phyloP scores from a whole-genome alignment of 2,888 invertebrate genomes.

The Craniophora ligustri region DNA sequence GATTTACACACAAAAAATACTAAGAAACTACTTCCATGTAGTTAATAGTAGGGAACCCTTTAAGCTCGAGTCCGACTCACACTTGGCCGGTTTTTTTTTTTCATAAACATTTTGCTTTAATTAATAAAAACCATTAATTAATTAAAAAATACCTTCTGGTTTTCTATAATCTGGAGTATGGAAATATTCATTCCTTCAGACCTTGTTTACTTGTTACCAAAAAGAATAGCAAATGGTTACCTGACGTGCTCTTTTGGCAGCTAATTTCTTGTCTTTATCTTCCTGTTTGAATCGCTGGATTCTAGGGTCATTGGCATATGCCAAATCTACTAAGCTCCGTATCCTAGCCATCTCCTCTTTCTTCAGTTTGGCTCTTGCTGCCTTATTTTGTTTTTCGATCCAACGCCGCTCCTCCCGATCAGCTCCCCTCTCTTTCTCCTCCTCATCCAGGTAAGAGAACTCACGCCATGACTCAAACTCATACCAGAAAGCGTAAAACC shows the following conservation, averaged over 20 bases:
- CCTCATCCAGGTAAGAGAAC: constrained; percentile 99
- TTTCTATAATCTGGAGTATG: too few species aligned
- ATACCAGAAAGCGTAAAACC: constrained; percentile 99
- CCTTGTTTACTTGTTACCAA: neutral
- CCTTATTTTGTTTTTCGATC: constrained; percentile 99
- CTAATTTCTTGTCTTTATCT: constrained; percentile 96
- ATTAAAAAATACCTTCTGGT: too few species aligned
- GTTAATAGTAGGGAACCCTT: too few species aligned
- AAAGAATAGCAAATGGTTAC: constrained; percentile 60
- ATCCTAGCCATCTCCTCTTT: constrained; percentile 99
- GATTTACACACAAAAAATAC: too few species aligned
- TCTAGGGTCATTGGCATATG: constrained; percentile 97
- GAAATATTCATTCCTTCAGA: too few species aligned
- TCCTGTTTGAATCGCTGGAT: constrained; percentile 97
- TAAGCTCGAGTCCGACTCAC: too few species aligned
- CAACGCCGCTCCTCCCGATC: constrained; percentile 98
- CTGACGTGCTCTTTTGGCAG: constrained; percentile 96
- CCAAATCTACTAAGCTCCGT: constrained; percentile 96
- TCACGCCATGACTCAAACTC: constrained; percentile 99
- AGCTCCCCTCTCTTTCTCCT: constrained; percentile 99
- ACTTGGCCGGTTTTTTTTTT: too few species aligned
- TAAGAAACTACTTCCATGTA: too few species aligned
- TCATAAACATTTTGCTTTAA: too few species aligned
- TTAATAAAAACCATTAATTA: too few species aligned
- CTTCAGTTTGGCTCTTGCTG: constrained; percentile 96